Base-by-base conservation (phyloP, 2,113 vertebrate species). In the Puma concolor region DNA sequence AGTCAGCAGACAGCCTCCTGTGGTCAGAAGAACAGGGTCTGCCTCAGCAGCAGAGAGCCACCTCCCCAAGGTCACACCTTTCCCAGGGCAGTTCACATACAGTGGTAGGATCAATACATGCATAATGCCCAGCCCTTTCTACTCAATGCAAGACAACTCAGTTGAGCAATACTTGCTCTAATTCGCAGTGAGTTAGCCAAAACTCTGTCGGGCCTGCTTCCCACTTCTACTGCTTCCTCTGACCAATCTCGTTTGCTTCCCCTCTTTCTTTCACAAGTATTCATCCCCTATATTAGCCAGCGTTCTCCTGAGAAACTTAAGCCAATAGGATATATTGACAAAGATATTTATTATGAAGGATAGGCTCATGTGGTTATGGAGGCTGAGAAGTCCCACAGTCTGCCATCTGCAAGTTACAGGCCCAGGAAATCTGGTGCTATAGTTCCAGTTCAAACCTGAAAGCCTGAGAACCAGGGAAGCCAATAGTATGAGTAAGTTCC, bases 11-110 rank as follows among this genome's bases (percentile, higher is more conserved):
- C 0, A 17, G 3, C 31, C 12, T 64, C 48, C 25, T 76, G 29
- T 2, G 0, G 0, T 15, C 10, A 27, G 13, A 44, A 38, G 13
- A 44, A 38, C 60, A 80, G 15, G 44, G 63, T 21, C 2, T 13
- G 44, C 63, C 36, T 80, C 13, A 64, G 66, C 19, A 13, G 0
- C 31, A 60, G 63, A 67, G 31, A 88, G 82, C 25, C 36, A 44
- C 31, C 50, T 66, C 13, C 2, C 5, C 10, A 41, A 33, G n/a
- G 11, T 38, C 50, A 83, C 12, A 25, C 7, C 21, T 38, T 87
- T 71, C 52, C 29, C 14, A 17, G 25, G 72, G 41, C 72, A 48
- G 41, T 41, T 76, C 41, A 48, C 72, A 48, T 44, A 14, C 72
- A 74, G 1, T 16, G 72, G 72, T 44, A 76, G 41, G 25, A 44